Percentiles rank a stretch among this genome's conserved stretches.
These are phyloP conservation scores for Chionomys nivalis DNA, from an alignment of 2,113 vertebrate species.

Conservation along the genomic window DNA sequence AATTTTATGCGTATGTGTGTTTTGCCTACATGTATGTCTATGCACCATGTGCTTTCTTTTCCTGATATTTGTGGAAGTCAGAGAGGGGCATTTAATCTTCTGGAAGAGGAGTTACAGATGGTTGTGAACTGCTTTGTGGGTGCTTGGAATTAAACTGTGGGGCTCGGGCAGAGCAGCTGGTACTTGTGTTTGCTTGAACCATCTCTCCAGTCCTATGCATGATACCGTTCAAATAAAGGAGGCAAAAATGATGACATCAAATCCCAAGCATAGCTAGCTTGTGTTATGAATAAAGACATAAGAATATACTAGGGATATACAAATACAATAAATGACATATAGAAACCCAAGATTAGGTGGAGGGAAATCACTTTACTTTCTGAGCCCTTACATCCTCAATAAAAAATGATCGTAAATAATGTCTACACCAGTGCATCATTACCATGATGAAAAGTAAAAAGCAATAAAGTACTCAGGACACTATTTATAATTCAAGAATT, in stretches of 20 bases:
- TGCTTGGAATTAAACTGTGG: neutral
- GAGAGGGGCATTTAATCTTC: neutral
- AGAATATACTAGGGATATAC: neutral
- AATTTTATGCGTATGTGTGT: neutral
- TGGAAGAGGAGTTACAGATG: neutral
- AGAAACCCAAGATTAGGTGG: neutral
- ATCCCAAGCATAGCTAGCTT: neutral
- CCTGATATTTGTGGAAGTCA: neutral
- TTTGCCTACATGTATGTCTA: neutral
- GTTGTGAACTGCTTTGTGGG: neutral
- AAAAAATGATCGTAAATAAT: neutral
- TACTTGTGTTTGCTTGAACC: neutral
- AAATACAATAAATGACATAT: neutral
- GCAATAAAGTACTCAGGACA: neutral
- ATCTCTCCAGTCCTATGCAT: neutral
- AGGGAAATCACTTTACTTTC: neutral
- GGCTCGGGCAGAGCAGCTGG: neutral
- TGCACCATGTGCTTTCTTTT: neutral
- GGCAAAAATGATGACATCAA: neutral
- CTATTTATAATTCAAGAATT: conserved; percentile 27
- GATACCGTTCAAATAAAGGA: neutral
- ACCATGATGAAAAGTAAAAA: conserved; percentile 27
- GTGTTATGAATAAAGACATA: neutral
- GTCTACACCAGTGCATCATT: neutral
- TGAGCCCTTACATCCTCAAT: neutral